Conservation (phyloP, 2,113 vertebrate genomes). For the Trachemys scripta region DNA sequence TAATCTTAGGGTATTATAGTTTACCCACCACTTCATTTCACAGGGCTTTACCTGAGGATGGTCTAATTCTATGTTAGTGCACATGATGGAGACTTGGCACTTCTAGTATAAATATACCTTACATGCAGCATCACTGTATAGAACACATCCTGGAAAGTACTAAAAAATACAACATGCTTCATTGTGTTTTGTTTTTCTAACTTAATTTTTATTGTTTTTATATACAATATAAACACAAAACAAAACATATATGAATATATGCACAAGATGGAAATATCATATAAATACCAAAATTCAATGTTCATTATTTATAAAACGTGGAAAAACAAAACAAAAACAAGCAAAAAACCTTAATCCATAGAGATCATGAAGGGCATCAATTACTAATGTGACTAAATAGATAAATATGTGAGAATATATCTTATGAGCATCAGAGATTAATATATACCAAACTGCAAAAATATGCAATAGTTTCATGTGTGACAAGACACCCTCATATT, state of each 20-base stretch:
- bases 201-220: neutral
- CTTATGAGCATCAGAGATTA: neutral
- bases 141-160: neutral
- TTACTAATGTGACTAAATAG: neutral
- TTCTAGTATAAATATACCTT: neutral
- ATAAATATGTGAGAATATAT: neutral
- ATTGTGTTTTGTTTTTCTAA: neutral
- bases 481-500: neutral
- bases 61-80: neutral
- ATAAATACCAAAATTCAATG: neutral
- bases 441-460: neutral
- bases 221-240: neutral
- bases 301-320: neutral
- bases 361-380: neutral
- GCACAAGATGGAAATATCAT: neutral
- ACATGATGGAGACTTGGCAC: neutral
- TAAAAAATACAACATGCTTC: neutral
- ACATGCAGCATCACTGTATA: rapidly evolving
- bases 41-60: neutral
- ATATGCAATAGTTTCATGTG: neutral
- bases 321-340: neutral
- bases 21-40: neutral
- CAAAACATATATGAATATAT: neutral
- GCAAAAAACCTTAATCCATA: neutral
- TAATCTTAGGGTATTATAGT: neutral